Evolutionary conservation across 2,888 invertebrate genomes (phyloP).

Genomic region (Standfussiana lucernea): DNA sequence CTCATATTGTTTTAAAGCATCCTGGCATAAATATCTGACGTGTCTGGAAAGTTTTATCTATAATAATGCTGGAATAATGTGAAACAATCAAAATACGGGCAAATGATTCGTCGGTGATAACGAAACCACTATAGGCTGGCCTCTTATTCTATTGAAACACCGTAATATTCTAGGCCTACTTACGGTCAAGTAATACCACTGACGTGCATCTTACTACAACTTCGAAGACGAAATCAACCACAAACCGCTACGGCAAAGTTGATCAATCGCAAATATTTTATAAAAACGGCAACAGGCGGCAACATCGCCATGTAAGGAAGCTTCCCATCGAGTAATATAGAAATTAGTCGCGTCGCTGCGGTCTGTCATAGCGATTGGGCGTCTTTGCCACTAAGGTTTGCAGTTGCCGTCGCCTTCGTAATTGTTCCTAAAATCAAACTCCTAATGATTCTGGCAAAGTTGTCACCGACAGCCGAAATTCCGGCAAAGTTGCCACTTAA

Average conservation of each 20-base stretch:
- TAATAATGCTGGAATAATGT: not conserved
- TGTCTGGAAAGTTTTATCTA: conserved; percentile 28
- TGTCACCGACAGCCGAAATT: not conserved
- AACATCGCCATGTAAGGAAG: not conserved
- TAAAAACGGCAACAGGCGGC: not conserved
- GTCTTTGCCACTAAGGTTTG: not conserved
- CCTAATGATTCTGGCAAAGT: not conserved
- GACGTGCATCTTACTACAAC: not conserved
- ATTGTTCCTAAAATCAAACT: not conserved
- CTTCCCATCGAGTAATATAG: not conserved
- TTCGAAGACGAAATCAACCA: not conserved
- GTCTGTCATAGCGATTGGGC: not conserved
- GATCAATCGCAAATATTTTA: not conserved
- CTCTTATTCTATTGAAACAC: not conserved
- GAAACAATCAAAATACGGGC: not conserved
- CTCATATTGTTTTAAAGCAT: conserved; percentile 29
- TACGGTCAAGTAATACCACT: not conserved
- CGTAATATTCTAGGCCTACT: not conserved
- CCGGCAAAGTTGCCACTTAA: not conserved
- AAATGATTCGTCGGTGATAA: not conserved
- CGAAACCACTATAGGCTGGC: not conserved
- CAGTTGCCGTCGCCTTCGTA: not conserved
- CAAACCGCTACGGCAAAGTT: not conserved
- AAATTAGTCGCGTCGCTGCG: not conserved
- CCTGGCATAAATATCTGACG: conserved; percentile 50